Percentiles rank a stretch among this genome's conserved stretches.
Conservation (phyloP, 2,113 vertebrate genomes). For the Archilochus colubris region DNA sequence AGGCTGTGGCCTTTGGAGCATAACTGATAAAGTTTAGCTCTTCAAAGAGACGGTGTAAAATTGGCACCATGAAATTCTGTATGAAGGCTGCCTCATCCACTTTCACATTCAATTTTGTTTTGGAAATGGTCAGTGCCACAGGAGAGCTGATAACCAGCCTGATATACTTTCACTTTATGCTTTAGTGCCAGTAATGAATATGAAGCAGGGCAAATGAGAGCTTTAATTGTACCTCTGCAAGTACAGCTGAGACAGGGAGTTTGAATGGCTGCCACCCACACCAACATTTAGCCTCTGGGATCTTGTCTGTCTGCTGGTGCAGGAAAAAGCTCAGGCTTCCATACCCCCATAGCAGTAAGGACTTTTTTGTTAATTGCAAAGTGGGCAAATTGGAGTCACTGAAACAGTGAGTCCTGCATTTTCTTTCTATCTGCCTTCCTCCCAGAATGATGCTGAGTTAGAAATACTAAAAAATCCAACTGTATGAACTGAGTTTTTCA, state of each 20-base stretch:
- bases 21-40: background rate
- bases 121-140: background rate
- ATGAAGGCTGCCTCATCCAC: background rate
- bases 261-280: background rate
- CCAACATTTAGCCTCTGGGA: background rate
- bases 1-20: background rate
- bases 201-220: background rate
- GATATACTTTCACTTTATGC: background rate
- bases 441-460: background rate
- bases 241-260: background rate
- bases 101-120: background rate
- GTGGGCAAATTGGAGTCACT: background rate
- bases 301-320: background rate
- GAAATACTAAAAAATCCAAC: background rate
- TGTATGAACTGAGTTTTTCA: background rate
- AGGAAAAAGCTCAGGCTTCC: background rate
- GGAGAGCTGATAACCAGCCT: background rate
- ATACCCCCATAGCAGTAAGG: background rate
- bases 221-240: fast-evolving
- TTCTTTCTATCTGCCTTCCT: background rate
- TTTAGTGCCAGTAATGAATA: background rate
- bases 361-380: background rate
- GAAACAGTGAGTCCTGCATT: background rate
- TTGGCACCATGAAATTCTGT: background rate
- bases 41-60: background rate